Conservation (phyloP, 2,888 invertebrate species). For the Mantis religiosa region DNA sequence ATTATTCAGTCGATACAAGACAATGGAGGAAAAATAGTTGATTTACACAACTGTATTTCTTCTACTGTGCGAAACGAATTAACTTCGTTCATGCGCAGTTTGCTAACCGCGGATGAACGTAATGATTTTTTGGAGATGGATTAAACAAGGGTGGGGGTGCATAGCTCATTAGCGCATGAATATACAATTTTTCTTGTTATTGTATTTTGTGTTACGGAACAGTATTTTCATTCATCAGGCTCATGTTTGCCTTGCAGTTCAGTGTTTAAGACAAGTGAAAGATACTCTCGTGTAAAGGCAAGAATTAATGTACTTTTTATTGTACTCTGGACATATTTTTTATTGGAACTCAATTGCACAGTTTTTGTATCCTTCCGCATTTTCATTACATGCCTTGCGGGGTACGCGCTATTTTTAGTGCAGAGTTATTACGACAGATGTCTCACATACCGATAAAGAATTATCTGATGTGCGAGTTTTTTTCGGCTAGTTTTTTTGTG, state of each 20-base stretch:
- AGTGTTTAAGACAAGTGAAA: background rate
- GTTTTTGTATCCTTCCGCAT: slow-evolving; percentile 32
- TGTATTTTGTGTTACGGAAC: slow-evolving; percentile 18
- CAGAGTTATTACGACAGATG: slow-evolving; percentile 62
- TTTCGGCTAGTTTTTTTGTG: slow-evolving; percentile 25
- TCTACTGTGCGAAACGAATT: slow-evolving; percentile 30
- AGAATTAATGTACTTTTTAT: background rate
- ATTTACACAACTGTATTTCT: slow-evolving; percentile 26
- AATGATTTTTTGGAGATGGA: slow-evolving; percentile 75
- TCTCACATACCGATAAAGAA: slow-evolving; percentile 53
- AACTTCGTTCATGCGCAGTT: slow-evolving; percentile 33
- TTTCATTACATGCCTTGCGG: slow-evolving; percentile 51
- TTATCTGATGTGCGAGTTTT: slow-evolving; percentile 29
- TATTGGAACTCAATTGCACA: slow-evolving; percentile 25
- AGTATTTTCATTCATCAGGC: background rate
- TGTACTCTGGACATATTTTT: slow-evolving; percentile 7
- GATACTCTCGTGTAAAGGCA: background rate
- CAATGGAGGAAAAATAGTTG: slow-evolving; percentile 21
- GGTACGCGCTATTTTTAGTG: slow-evolving; percentile 62
- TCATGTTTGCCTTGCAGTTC: background rate
- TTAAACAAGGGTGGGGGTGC: slow-evolving; percentile 32
- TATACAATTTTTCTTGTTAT: slow-evolving; percentile 54
- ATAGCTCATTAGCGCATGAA: slow-evolving; percentile 61
- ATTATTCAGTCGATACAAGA: slow-evolving; percentile 45
- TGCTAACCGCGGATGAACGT: slow-evolving; percentile 61